phyloP scores from a whole-genome alignment of 2,797 vertebrate genomes.

The Gambusia yucatana region DNA sequence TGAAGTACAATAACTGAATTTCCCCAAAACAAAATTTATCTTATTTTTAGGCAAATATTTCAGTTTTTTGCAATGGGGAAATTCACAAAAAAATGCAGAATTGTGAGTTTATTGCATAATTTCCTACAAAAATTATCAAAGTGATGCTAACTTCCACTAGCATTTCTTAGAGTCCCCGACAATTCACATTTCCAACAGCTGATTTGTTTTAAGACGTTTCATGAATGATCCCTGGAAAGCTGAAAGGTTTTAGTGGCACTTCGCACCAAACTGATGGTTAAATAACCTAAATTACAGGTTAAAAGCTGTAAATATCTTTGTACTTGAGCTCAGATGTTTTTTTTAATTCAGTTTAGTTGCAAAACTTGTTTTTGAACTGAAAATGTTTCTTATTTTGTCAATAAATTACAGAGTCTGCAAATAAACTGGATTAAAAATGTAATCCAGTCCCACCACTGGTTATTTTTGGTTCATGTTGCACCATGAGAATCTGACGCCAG shows the following conservation, averaged over 20 bases:
- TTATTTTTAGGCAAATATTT: too few relatives aligned
- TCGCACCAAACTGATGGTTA: too few relatives aligned
- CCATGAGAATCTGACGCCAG: neutral
- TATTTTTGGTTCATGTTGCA: neutral
- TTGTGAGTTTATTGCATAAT: neutral
- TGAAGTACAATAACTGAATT: too few relatives aligned
- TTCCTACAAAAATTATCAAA: neutral
- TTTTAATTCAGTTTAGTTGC: neutral
- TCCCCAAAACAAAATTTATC: too few relatives aligned
- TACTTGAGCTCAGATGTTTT: neutral
- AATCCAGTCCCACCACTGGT: neutral
- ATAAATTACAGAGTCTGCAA: neutral
- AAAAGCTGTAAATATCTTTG: neutral
- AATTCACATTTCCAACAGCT: too few relatives aligned
- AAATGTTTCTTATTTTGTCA: neutral
- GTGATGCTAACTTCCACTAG: too few relatives aligned
- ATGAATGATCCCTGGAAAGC: too few relatives aligned
- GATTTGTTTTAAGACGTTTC: too few relatives aligned
- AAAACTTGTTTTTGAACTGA: neutral
- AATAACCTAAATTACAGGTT: neutral
- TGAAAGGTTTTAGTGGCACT: too few relatives aligned
- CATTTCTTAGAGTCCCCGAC: too few relatives aligned
- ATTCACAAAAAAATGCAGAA: neutral
- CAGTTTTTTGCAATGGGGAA: too few relatives aligned
- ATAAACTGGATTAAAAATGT: neutral